phyloP scores from a whole-genome alignment of 2,797 vertebrate genomes.

The Enteromius radiatus region DNA sequence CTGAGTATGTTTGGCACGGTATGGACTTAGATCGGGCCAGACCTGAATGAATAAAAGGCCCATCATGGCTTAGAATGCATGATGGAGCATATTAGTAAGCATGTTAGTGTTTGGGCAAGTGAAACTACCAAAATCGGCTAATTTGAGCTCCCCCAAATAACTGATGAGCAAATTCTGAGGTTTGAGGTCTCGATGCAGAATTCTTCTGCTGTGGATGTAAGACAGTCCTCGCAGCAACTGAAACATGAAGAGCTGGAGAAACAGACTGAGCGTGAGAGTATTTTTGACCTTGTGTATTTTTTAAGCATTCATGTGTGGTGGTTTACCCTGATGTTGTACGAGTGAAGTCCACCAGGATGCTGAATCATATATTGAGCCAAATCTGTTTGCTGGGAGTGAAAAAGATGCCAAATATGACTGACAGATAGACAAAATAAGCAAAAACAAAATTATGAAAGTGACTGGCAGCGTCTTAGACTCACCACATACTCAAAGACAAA shows the following conservation, averaged over 20 bases:
- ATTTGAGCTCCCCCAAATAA: conserved; percentile 92
- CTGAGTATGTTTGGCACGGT: conserved; percentile 87
- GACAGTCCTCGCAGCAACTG: conserved; percentile 87
- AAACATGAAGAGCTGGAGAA: conserved; percentile 87
- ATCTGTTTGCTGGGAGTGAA: conserved; percentile 83
- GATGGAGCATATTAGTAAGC: neutral
- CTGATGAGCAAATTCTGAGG: conserved; percentile 94
- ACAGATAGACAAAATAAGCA: neutral
- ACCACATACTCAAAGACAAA: conserved; percentile 94
- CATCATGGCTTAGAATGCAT: neutral
- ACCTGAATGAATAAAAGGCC: conserved; percentile 68
- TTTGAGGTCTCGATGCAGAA: conserved; percentile 93
- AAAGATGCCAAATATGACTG: conserved; percentile 28
- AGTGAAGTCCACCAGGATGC: conserved; percentile 87
- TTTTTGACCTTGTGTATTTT: neutral
- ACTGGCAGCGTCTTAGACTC: conserved; percentile 65
- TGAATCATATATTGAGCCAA: conserved; percentile 87
- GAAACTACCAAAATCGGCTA: conserved; percentile 88
- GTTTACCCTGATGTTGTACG: conserved; percentile 81
- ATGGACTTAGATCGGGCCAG: conserved; percentile 88
- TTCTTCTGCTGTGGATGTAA: conserved; percentile 86
- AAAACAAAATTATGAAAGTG: neutral
- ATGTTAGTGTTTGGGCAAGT: neutral
- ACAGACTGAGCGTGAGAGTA: conserved; percentile 6
- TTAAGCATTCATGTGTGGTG: neutral